Evolutionary conservation across 2,888 invertebrate genomes (phyloP).

Genomic region (Eupsilia transversa): DNA sequence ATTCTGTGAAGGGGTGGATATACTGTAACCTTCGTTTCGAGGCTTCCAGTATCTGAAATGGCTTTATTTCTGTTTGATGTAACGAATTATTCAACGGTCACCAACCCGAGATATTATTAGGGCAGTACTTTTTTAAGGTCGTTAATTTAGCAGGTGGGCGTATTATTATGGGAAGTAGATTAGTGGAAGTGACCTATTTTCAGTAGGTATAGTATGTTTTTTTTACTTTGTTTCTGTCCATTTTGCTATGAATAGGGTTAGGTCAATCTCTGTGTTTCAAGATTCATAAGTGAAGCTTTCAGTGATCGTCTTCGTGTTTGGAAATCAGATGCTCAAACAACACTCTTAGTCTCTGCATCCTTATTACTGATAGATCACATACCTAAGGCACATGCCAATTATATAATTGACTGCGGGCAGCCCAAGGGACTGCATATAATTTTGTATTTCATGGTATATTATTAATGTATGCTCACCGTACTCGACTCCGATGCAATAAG

Average conservation of each 20-base stretch:
- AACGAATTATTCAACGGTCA: slow-evolving; percentile 54
- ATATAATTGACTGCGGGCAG: slow-evolving; percentile 4
- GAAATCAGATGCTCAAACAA: neutral
- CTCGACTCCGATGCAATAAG: neutral
- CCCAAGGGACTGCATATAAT: slow-evolving; percentile 13
- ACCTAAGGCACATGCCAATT: slow-evolving; percentile 31
- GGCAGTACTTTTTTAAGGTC: slow-evolving; percentile 30
- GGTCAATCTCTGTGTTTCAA: neutral
- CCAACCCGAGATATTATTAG: slow-evolving; percentile 40
- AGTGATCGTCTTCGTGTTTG: neutral
- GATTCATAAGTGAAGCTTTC: neutral
- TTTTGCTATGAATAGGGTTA: neutral
- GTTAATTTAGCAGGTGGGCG: slow-evolving; percentile 6
- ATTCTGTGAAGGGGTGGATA: slow-evolving; percentile 38
- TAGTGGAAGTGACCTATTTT: neutral
- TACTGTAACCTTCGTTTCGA: slow-evolving; percentile 51
- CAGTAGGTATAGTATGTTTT: neutral
- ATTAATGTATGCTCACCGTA: neutral
- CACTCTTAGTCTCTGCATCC: neutral
- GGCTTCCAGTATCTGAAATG: slow-evolving; percentile 51
- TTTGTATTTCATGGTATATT: slow-evolving; percentile 17
- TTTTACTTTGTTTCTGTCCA: neutral
- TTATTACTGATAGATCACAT: slow-evolving; percentile 28
- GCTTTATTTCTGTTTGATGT: slow-evolving; percentile 52
- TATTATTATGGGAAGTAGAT: neutral